Percentiles rank a stretch among this genome's conserved stretches.
Evolutionary conservation across 2,888 invertebrate genomes (phyloP).

Genomic region (Mesodorylaimus sp.): DNA sequence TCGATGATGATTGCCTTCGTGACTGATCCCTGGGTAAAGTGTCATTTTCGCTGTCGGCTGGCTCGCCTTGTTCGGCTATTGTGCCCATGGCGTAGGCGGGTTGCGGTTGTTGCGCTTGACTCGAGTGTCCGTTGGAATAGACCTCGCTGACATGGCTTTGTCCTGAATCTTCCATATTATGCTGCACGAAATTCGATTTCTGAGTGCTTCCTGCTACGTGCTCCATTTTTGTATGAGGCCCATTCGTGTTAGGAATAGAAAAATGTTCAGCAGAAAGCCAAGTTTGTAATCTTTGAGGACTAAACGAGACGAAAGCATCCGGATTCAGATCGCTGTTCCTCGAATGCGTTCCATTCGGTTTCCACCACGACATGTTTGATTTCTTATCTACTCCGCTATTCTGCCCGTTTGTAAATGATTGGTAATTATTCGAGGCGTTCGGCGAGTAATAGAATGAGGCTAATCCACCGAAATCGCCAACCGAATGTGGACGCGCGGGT

Average conservation of each 20-base stretch:
- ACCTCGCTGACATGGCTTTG: neutral
- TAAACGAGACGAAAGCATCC: too few relatives aligned
- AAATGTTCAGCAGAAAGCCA: slow-evolving; percentile 2
- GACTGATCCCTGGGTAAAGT: too few relatives aligned
- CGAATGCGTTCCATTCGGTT: neutral
- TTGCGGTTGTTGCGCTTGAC: neutral
- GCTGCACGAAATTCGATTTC: neutral
- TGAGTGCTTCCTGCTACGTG: neutral
- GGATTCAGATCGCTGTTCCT: neutral
- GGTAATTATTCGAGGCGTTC: neutral
- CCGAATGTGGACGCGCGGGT: slow-evolving; percentile 5
- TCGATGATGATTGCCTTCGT: too few relatives aligned
- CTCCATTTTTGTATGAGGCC: neutral
- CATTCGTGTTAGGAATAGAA: neutral
- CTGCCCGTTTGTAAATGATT: neutral
- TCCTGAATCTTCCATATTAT: neutral
- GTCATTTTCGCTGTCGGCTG: too few relatives aligned
- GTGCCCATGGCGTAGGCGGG: neutral
- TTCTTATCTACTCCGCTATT: neutral
- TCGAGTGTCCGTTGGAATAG: too few relatives aligned
- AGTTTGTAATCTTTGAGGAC: neutral
- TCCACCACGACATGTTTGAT: neutral
- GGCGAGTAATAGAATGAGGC: neutral
- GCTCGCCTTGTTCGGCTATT: too few relatives aligned
- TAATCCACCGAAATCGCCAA: slow-evolving; percentile 3